These are phyloP conservation scores for Neoarius graeffei DNA, from an alignment of 2,113 vertebrate species.

Conservation along the genomic window DNA sequence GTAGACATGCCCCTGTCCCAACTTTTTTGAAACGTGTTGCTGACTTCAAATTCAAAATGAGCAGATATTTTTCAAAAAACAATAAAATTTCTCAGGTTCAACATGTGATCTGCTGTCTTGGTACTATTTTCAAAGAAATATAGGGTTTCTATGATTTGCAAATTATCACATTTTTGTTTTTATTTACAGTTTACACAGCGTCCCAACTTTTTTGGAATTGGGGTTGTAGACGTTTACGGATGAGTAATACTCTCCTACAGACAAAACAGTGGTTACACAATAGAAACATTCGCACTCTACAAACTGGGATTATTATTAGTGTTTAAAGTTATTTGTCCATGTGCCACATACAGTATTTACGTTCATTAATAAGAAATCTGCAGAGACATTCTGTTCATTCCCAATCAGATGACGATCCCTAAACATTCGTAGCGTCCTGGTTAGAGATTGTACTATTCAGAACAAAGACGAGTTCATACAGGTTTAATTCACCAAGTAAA, in stretches of 20 bases:
- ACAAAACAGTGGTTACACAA: neutral
- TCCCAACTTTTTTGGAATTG: no score
- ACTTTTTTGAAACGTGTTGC: no score
- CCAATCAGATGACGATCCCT: neutral
- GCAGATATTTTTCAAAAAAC: no score
- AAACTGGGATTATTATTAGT: neutral
- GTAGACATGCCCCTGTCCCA: no score
- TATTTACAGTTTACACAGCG: no score
- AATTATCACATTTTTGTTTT: no score
- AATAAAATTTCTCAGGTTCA: no score
- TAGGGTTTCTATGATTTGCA: no score
- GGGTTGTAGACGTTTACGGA: neutral
- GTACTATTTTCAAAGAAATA: no score
- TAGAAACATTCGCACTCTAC: neutral
- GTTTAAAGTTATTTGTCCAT: no score
- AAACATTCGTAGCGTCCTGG: neutral
- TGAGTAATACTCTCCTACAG: neutral
- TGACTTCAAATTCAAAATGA: no score
- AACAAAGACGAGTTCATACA: neutral
- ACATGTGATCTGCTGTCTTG: no score
- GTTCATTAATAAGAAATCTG: neutral
- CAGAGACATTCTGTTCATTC: neutral
- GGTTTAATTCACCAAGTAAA: neutral
- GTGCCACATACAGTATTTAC: neutral
- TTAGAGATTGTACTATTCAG: neutral